A percentile compares a stretch with the other conserved stretches of the same genome.
Evolutionary conservation across 2,113 vertebrate species (phyloP).

Genomic region (Desmodus rotundus): DNA sequence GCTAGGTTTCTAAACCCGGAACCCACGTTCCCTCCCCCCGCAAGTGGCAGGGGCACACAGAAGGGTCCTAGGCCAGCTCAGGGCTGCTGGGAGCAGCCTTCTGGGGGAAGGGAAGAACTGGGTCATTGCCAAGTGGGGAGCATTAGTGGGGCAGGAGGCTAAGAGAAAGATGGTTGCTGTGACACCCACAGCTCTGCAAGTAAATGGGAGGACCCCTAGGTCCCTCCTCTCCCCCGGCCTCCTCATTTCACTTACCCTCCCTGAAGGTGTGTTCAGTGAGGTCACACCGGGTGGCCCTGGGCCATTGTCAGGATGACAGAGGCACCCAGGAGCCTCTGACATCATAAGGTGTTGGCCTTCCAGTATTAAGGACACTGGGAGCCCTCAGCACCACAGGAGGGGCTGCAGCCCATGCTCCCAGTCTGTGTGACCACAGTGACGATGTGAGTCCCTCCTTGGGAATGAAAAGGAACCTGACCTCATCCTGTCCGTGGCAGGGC

Average conservation of each 20-base stretch:
- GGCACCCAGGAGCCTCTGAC: background rate
- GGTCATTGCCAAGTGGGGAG: too few species aligned
- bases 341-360: background rate
- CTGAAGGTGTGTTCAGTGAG: background rate
- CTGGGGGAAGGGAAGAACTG: background rate
- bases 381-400: background rate
- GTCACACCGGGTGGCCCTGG: background rate
- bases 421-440: accelerated
- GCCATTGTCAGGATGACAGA: background rate
- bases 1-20: background rate
- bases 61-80: background rate
- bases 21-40: accelerated
- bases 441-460: background rate
- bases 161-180: background rate
- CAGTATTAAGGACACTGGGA: too few species aligned
- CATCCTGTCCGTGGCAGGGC: background rate
- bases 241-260: background rate
- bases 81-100: background rate
- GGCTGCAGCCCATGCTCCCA: background rate
- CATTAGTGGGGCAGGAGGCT: background rate
- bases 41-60: accelerated
- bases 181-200: background rate
- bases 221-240: background rate
- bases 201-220: background rate
- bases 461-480: background rate